Conservation (phyloP, 2,113 vertebrate genomes). For the Atrichornis clamosus region DNA sequence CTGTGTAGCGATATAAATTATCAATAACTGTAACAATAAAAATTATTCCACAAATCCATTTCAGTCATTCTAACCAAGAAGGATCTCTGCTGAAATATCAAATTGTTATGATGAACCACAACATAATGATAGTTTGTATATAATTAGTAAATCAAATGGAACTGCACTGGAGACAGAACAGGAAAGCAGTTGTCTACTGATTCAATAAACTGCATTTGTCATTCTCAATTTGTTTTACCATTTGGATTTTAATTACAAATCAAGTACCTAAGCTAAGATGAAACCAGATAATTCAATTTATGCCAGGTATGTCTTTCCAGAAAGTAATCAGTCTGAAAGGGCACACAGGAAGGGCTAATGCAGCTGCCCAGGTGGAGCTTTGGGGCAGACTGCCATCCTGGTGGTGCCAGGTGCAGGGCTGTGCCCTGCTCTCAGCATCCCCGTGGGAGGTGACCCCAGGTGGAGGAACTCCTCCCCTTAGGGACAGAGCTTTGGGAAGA, state of each 20-base stretch:
- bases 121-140: neutral
- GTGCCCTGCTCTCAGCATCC: neutral
- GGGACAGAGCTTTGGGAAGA: neutral
- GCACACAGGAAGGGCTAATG: neutral
- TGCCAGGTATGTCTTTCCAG: neutral
- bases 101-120: neutral
- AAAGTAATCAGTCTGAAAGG: neutral
- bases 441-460: neutral
- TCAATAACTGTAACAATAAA: neutral
- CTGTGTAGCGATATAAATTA: neutral
- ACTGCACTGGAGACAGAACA: neutral
- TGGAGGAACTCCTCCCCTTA: neutral
- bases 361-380: neutral
- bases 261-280: neutral
- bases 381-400: neutral
- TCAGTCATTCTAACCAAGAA: neutral
- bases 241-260: conserved; percentile 27
- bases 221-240: neutral
- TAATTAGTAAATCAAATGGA: neutral
- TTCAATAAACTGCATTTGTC: neutral
- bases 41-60: neutral
- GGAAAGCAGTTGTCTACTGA: neutral
- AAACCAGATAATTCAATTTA: neutral
- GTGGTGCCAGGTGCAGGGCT: neutral
- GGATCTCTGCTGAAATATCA: neutral